Evolutionary conservation across 2,113 vertebrate genomes (phyloP), one percentile per base, ranked within the genome.

Genomic region (Hydrolagus affinis): DNA sequence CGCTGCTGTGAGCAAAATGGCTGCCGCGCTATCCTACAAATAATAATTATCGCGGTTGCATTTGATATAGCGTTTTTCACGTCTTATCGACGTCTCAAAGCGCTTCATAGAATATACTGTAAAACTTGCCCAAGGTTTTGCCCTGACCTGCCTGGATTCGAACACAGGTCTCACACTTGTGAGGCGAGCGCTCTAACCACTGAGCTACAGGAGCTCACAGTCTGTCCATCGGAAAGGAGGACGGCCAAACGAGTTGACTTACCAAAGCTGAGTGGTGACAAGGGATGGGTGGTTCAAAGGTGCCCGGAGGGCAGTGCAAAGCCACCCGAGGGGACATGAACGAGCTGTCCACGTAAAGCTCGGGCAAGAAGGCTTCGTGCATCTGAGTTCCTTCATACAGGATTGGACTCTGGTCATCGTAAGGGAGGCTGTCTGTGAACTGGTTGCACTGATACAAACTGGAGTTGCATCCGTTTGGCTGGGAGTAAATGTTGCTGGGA

Each of bases 191-290:
- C n/a, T n/a, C 44, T 44, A 44, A 44, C 44, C 44, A 44, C 44
- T 44, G 6, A 1, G 44, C 44, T 44, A 44, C 44, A 44, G 44
- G 44, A 44, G 2, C 6, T 6, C 44, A 44, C 44, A 44, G 6
- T 3, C 44, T 44, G 44, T 44, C 44, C 6, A 6, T 44, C 6
- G 44, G 2, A 44, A 44, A 44, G 6, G 44, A 71, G 4, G 32
- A 77, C 6, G 14, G 78, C 78, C 1, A 21, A 68, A 30, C 4
- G 15, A 0, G 28, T 32, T 85, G 70, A 59, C 92, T 91, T 96
- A 98, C 96, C 96, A 95, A 90, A 86, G 87, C 93, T 70, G 93
- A 93, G 85, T 88, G 94, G 85, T 93, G 94, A 89, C 91, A 93
- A 86, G 94, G 93, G 1, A 92, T 89, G 28, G 92, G 89, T 0